Base-by-base conservation (phyloP, 2,113 vertebrate species). In the Pogona vitticeps region DNA sequence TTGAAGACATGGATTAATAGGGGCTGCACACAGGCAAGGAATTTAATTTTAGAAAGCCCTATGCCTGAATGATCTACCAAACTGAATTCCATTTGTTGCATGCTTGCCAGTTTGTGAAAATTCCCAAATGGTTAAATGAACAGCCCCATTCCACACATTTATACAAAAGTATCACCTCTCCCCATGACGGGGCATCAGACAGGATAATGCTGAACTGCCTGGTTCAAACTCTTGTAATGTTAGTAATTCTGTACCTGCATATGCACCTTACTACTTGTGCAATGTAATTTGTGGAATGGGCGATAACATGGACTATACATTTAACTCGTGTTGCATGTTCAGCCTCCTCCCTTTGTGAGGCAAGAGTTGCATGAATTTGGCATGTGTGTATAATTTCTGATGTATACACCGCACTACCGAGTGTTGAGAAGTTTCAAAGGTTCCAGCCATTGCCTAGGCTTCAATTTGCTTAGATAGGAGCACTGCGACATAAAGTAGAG, bases 1-100 rank as follows among this genome's bases (percentile, higher is more conserved):
- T 38, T 75, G 70, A 17, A 87, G 59, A 81, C 36, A 73, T 42
- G 59, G 71, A 86, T 86, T 81, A 80, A 52, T 2, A 86, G 68
- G n/a, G 78, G 31, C 70, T 65, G 59, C 40, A 56, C 9, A 65
- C 9, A 10, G 59, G 67, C 56, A 72, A 28, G 10, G 46, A 59
- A 46, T 72, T 80, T 7, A 67, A 6, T 52, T 67, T 70, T 40
- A 75, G 70, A 61, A 40, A 10, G 36, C n/a, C 33, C 58, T 38
- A 76, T 65, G 31, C 5, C 78, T 65, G 21, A 26, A 58, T 61
- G 40, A 56, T 59, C 58, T 73, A 78, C 28, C 33, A 3, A 71
- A 28, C 20, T 79, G 52, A 80, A 72, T 63, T 6, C 18, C n/a
- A 17, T 77, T 52, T 36, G 59, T 75, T 5, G 1, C 59, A 75